phyloP scores from a whole-genome alignment of 2,113 vertebrate genomes.

The Sitta europaea region DNA sequence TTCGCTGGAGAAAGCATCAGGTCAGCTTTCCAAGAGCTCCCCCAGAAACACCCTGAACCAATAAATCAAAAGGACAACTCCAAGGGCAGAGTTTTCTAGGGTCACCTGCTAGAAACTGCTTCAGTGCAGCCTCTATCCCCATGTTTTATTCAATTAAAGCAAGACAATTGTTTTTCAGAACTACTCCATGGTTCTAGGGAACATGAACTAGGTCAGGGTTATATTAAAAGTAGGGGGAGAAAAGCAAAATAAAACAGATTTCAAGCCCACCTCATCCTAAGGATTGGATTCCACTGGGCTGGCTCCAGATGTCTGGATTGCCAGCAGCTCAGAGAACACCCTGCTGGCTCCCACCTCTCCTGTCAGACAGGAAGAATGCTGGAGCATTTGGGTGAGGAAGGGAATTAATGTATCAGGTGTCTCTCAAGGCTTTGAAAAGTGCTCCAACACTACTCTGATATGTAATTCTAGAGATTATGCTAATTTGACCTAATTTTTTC shows the following conservation, averaged over 20 bases:
- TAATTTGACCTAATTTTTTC: constrained; percentile 56
- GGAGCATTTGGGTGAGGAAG: not conserved
- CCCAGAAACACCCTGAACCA: not conserved
- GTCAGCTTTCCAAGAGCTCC: not conserved
- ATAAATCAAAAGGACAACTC: not conserved
- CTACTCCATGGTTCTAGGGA: not conserved
- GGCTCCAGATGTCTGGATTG: not conserved
- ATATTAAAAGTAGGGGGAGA: not conserved
- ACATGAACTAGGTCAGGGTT: not conserved
- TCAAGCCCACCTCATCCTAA: not conserved
- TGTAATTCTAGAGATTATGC: constrained; percentile 51
- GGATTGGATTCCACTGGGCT: not conserved
- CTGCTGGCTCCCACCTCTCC: not conserved
- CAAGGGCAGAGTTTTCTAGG: not conserved
- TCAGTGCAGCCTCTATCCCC: not conserved
- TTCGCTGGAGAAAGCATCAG: not conserved
- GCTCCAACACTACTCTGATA: not conserved
- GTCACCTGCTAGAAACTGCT: not conserved
- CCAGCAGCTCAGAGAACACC: not conserved
- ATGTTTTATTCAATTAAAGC: not conserved
- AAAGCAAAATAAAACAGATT: not conserved
- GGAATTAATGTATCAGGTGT: constrained; percentile 30
- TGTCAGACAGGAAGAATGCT: not conserved
- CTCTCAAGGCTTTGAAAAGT: not conserved
- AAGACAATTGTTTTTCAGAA: not conserved